phyloP scores from a whole-genome alignment of 2,888 invertebrate species.

The Yponomeuta sedellus region DNA sequence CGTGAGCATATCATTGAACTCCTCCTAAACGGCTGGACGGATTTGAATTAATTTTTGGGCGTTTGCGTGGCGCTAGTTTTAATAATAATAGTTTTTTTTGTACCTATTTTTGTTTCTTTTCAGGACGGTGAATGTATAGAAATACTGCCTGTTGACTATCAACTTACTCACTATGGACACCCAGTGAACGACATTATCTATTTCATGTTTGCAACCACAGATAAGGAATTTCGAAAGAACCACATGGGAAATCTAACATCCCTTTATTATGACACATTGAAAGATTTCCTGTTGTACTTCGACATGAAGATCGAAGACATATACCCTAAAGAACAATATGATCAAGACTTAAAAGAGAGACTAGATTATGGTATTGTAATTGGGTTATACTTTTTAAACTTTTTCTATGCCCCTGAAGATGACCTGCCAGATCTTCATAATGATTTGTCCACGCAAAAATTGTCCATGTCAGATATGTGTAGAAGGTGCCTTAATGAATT shows the following conservation, averaged over 20 bases:
- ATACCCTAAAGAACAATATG: constrained; percentile 37
- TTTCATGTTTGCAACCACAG: constrained; percentile 37
- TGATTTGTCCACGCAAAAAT: neutral
- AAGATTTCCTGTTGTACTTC: constrained; percentile 35
- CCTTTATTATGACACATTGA: constrained; percentile 37
- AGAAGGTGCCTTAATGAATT: neutral
- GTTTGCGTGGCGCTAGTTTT: too few species aligned
- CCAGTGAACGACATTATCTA: constrained; percentile 40
- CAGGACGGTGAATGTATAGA: constrained; percentile 36
- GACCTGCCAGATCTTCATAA: constrained; percentile 8
- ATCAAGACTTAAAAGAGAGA: constrained; percentile 33
- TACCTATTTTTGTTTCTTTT: constrained; percentile 18
- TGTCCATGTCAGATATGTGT: neutral
- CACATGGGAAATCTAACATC: constrained; percentile 37
- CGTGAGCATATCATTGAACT: too few species aligned
- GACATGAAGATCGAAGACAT: constrained; percentile 32
- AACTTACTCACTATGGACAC: constrained; percentile 36
- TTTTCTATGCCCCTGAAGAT: constrained; percentile 29
- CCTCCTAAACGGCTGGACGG: too few species aligned
- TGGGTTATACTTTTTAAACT: constrained; percentile 30
- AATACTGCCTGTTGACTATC: constrained; percentile 42
- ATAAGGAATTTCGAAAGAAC: constrained; percentile 37
- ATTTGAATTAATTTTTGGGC: too few species aligned
- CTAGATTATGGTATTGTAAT: constrained; percentile 40
- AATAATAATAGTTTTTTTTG: too few species aligned